Evolutionary conservation across 2,113 vertebrate genomes (phyloP), one percentile per base, ranked within the genome.

Genomic region (Amphilophus citrinellus): DNA sequence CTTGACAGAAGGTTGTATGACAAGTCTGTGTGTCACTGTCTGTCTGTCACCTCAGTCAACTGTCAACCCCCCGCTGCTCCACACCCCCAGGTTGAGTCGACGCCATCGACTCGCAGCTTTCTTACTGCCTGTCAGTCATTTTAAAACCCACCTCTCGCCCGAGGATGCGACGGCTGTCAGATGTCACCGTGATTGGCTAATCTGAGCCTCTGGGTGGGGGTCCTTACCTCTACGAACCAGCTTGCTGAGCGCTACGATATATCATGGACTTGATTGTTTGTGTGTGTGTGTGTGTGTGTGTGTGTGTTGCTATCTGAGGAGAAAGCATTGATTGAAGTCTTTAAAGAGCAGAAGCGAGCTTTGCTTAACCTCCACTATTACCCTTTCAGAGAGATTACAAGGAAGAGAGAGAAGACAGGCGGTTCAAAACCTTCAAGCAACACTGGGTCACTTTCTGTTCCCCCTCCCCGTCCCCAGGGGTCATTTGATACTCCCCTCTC

Each of bases 401-500:
- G 35, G 65, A 37, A 73, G 57, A 53, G 47, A 35, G 35, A 76
- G 44, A 58, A 89, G 56, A 17, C 24, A 75, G 77, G 18, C 78
- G 13, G 15, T 66, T 57, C 56, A 39, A 89, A 85, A 89, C 82
- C 89, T 86, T 84, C 83, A 87, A 78, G 90, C 73, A 89, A 66
- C 79, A 88, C 86, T 66, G 87, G 87, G 87, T 86, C 90, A 92
- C 87, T 89, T 90, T 91, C 89, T 90, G 76, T 18, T 75, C 84
- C 10, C 83, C 76, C 65, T 57, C 75, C 53, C 47, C 35, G 13
- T 90, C 92, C 86, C 89, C 76, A 42, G 79, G 86, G 92, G 94
- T 94, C 91, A 94, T 89, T 84, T 87, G 93, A 94, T 92, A 94
- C 90, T 71, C 88, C 77, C 82, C 85, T 81, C 80, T 86, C 84